Base-by-base conservation (phyloP, 92 coral and sea anemone species). In the Palythoa heliodiscus region DNA sequence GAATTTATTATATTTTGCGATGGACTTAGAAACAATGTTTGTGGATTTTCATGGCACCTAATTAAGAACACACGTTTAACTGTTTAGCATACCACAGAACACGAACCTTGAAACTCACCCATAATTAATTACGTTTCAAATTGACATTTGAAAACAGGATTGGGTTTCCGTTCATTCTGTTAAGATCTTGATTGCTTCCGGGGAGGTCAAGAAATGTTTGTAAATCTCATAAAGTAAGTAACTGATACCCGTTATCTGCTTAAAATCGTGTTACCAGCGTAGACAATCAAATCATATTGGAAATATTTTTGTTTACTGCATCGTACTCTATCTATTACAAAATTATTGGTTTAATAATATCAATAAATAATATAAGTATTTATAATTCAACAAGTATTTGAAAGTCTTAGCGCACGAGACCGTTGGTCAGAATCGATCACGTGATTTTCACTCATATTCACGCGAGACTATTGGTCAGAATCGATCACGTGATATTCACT, bases 121-220 rank as follows among this genome's bases (percentile, higher is more conserved):
- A 14, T n/a, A 43, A 16, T 37, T 57, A 38, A 76, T 76, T 58
- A 38, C 54, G 14, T 22, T 22, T 17, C 0, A 13, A 74, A 55
- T 74, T 48, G 78, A 50, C n/a, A 74, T 50, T 54, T 76, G 81
- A n/a, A 23, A 24, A 19, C 22, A 63, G 47, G 38, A 17, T 63
- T 0, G 57, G 8, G 35, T 78, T 60, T n/a, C 70, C 64, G 0
- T 43, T 19, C 61, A 20, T 24, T 52, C 24, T 75, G n/a, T 38
- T 57, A 58, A 47, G 7, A 23, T 20, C 53, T 20, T n/a, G 72
- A 78, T 63, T 22, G 63, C 53, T 80, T 47, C 54, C 39, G 73
- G 39, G 22, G 64, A 64, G 84, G 74, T 80, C 84, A 80, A 66
- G 74, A 25, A 40, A 64, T 67, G 11, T 23, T 47, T 80, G 73